Base-by-base conservation (phyloP, 1,140 invertebrate species). In the Laupala kohalensis region DNA sequence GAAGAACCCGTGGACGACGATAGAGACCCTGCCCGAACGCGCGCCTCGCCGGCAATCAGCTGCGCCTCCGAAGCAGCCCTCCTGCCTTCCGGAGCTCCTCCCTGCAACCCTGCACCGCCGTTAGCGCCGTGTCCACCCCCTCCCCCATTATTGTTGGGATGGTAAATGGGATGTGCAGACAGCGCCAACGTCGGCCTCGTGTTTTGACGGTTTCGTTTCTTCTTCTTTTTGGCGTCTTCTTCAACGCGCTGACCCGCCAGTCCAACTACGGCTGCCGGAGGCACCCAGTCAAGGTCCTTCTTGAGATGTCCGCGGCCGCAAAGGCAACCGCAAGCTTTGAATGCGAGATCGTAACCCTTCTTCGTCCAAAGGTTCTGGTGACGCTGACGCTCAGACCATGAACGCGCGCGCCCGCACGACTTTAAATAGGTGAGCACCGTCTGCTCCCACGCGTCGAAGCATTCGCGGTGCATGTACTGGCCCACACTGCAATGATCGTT, bases 281-380 rank as follows among this genome's bases (percentile, higher is more conserved):
- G 86, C 74, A 88, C 84, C 93, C 95, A 97, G 77, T 97, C 94
- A 15, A 96, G 83, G 82, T 97, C 95, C 81, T 97, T 97, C 77
- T 95, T 91, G 69, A 98, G 79, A 79, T 97, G 95, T 1, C 96
- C 96, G 6, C 93, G 85, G 0, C 92, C 92, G 81, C 96, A 90
- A 76, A 91, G 87, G 84, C 95, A 89, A 75, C 91, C 88, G 86
- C 95, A 92, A 64, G 94, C 91, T 79, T 93, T 94, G 78, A 90
- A 93, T 1, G 94, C 93, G 78, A 97, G 82, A 80, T 98, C 95
- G 83, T 97, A 97, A 15, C 95, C 95, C 81, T 96, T 96, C 81
- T 97, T 97, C 62, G 95, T 97, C 96, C 96, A 98, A 71, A 98
- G 82, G 79, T 98, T 96, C 82, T 97, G 95, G 74, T 92, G 87